These are phyloP conservation scores for Rhinogobius similis DNA, from an alignment of 2,113 vertebrate species.

Conservation along the genomic window DNA sequence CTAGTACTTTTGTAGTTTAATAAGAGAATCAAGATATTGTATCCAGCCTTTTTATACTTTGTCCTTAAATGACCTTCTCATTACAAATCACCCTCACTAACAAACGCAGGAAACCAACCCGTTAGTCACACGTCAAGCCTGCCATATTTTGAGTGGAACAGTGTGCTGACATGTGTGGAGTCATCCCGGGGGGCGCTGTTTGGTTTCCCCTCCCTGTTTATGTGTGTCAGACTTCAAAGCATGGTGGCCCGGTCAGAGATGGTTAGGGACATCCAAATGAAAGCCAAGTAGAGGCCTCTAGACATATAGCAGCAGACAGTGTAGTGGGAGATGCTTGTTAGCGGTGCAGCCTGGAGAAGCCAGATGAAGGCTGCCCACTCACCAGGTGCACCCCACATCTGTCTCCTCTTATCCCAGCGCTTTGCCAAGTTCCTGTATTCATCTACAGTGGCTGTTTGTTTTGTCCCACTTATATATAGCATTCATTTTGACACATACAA, in stretches of 20 bases:
- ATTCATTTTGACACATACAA: background rate
- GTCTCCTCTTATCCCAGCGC: conserved; percentile 17
- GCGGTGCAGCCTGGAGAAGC: conserved; percentile 37
- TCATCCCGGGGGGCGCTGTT: conserved; percentile 31
- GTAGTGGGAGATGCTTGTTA: conserved; percentile 51
- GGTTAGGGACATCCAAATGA: conserved; percentile 45
- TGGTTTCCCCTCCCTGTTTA: conserved; percentile 23
- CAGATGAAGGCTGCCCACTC: conserved; percentile 55
- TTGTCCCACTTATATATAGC: conserved; percentile 7
- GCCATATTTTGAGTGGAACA: conserved; percentile 35
- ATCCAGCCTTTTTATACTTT: background rate
- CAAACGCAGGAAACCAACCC: background rate
- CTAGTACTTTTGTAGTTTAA: background rate
- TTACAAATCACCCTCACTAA: background rate
- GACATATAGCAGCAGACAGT: conserved; percentile 20
- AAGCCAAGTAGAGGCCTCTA: conserved; percentile 16
- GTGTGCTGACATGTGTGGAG: conserved; percentile 21
- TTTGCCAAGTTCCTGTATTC: conserved; percentile 15
- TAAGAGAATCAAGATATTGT: background rate
- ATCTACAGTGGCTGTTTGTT: conserved; percentile 5
- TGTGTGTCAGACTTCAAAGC: conserved; percentile 46
- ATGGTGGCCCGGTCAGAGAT: conserved; percentile 39
- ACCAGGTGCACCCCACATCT: conserved; percentile 40
- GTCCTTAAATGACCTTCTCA: conserved; percentile 19
- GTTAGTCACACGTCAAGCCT: conserved; percentile 16